Base-by-base conservation (phyloP, 1,140 invertebrate species). In the Calliopsis andreniformis region DNA sequence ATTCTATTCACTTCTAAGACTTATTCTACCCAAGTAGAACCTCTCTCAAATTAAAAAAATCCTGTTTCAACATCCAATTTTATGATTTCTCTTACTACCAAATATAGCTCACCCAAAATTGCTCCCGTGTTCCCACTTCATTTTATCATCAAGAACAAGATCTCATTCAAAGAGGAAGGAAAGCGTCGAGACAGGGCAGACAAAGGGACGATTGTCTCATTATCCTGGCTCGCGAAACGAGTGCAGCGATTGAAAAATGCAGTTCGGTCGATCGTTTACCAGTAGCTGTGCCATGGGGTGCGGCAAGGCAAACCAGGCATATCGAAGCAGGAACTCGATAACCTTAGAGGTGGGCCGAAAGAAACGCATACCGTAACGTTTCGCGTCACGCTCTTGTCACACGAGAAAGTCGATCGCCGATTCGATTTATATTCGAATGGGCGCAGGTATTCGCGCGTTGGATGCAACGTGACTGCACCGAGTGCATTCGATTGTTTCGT, bases 291-390 rank as follows among this genome's bases (percentile, higher is more conserved):
- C 66, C 25, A 79, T 73, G 70, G n/a, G 79, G 80, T 32, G 83
- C 42, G 66, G 73, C 85, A 87, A 87, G 85, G 85, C 70, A 62
- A 87, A 84, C 85, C 70, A 67, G 83, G 85, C 76, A 45, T 71
- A 58, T 58, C 76, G 53, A 59, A 84, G 53, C 82, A 86, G 82
- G 84, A 86, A 84, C 84, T 84, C 68, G 49, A 51, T 58, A 79
- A 73, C 76, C 81, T 79, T 75, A 83, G 28, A 32, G 20, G 83
- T 80, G 61, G 73, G 71, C 39, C 69, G 70, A 84, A 79, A 84
- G 71, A 85, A 85, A 81, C 61, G 82, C 81, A 76, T 78, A 71
- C 82, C 79, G 49, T 78, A 68, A 72, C 69, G 47, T 83, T 75
- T 55, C 69, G 63, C 25, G 76, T 82, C 80, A 76, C 63, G 49